Percentiles rank a stretch among this genome's conserved stretches.
Conservation (phyloP, 64 coral and sea anemone species). For the Montipora cactus region DNA sequence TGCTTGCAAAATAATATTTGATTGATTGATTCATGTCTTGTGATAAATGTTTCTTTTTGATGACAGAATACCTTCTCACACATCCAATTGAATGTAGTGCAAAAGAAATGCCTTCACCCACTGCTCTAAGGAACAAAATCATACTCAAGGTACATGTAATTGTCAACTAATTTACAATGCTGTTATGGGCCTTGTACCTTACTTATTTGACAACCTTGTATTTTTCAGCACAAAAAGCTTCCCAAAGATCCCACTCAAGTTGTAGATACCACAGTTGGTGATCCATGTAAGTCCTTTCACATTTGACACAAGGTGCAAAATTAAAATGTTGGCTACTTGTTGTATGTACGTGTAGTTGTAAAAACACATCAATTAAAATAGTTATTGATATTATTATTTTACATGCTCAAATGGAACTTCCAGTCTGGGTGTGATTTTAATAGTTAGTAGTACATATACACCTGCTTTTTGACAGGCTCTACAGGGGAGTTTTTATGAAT, state of each 20-base stretch:
- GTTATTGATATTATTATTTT: too few species aligned
- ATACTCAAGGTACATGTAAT: constrained; percentile 82
- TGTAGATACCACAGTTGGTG: constrained; percentile 53
- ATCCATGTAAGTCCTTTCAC: constrained; percentile 73
- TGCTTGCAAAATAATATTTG: background rate
- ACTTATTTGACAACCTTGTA: background rate
- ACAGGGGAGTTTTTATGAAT: too few species aligned
- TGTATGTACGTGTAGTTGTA: too few species aligned
- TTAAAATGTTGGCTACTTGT: too few species aligned
- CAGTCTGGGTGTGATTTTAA: too few species aligned
- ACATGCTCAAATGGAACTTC: too few species aligned
- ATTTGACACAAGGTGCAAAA: too few species aligned
- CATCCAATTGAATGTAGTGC: constrained; percentile 82
- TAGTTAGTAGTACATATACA: too few species aligned
- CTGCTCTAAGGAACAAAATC: constrained; percentile 86
- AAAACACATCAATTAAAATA: too few species aligned
- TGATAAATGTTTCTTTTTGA: constrained; percentile 15
- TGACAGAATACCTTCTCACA: constrained; percentile 82
- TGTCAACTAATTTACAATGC: too few species aligned
- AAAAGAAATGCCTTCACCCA: constrained; percentile 83
- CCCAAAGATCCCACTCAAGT: constrained; percentile 81
- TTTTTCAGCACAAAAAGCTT: constrained; percentile 93
- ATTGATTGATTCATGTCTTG: background rate
- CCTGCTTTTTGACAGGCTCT: too few species aligned
- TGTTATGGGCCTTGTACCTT: background rate